Conservation (phyloP, 2,888 invertebrate species). For the Andrena bucephala region DNA sequence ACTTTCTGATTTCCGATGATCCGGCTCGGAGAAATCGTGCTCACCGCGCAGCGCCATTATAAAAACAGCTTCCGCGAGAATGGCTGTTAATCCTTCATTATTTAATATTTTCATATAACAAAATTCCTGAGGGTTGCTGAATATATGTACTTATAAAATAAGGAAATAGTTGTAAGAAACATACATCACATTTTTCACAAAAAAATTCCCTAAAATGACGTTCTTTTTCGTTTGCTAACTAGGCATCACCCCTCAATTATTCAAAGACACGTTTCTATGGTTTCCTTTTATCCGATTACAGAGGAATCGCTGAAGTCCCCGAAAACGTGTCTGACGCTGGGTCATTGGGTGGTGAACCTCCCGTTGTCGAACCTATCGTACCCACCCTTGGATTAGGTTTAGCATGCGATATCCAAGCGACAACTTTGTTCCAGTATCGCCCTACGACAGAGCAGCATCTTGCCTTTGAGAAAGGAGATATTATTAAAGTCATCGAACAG, state of each 20-base stretch:
- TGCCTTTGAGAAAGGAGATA: constrained; percentile 88
- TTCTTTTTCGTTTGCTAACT: too few relatives aligned
- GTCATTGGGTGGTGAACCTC: constrained; percentile 83
- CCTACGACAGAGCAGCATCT: constrained; percentile 88
- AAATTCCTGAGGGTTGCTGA: too few relatives aligned
- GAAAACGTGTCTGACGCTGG: constrained; percentile 87
- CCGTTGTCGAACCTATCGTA: constrained; percentile 78
- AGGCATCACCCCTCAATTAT: background rate
- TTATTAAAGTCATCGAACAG: constrained; percentile 87
- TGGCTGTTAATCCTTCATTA: too few relatives aligned
- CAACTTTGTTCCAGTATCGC: constrained; percentile 87
- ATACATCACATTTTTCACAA: too few relatives aligned
- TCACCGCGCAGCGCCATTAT: too few relatives aligned
- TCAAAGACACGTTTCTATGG: background rate
- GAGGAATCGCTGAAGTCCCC: constrained; percentile 91
- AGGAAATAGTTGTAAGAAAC: too few relatives aligned
- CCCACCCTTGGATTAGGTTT: constrained; percentile 82
- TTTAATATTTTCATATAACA: too few relatives aligned
- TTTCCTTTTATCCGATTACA: constrained; percentile 76
- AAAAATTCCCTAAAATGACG: too few relatives aligned
- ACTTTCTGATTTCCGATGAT: too few relatives aligned
- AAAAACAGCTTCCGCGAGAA: too few relatives aligned
- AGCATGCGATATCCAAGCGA: constrained; percentile 85
- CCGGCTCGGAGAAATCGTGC: too few relatives aligned
- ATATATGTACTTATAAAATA: too few relatives aligned